phyloP scores from a whole-genome alignment of 1,140 invertebrate species.

The Zaprionus inermis region DNA sequence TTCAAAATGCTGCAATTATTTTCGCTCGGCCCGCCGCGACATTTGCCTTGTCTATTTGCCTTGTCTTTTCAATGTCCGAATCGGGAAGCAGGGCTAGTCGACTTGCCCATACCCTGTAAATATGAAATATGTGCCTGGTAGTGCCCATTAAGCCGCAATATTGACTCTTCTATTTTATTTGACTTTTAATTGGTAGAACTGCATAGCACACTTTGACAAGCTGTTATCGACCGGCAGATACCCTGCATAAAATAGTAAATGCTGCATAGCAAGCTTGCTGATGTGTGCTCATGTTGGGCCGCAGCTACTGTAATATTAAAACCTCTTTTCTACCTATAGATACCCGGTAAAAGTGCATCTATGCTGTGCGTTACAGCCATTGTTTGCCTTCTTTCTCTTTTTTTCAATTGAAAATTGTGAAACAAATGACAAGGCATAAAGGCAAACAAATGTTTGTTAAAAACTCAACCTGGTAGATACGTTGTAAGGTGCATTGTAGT shows the following conservation, averaged over 20 bases:
- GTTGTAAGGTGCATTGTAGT: background rate
- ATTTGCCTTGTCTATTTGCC: constrained; percentile 5
- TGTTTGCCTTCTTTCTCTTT: background rate
- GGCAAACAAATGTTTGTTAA: background rate
- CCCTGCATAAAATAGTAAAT: background rate
- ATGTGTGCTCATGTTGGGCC: too few species aligned
- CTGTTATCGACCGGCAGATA: background rate
- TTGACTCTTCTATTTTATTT: too few species aligned
- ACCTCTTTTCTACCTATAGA: background rate
- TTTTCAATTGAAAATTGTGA: constrained; percentile 6
- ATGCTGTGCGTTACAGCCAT: background rate
- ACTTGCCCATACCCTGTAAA: background rate
- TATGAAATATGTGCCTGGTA: too few species aligned
- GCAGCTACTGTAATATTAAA: background rate
- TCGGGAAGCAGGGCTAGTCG: too few species aligned
- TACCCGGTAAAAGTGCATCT: background rate
- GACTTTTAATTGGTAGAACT: too few species aligned
- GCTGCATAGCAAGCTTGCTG: too few species aligned
- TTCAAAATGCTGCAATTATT: constrained; percentile 1
- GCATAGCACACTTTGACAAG: too few species aligned
- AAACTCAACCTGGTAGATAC: background rate
- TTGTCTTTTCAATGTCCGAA: background rate
- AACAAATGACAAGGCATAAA: background rate
- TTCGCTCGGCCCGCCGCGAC: background rate
- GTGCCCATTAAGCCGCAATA: too few species aligned